Base-by-base conservation (phyloP, 92 coral and sea anemone species). In the Epizoanthus ramosus region DNA sequence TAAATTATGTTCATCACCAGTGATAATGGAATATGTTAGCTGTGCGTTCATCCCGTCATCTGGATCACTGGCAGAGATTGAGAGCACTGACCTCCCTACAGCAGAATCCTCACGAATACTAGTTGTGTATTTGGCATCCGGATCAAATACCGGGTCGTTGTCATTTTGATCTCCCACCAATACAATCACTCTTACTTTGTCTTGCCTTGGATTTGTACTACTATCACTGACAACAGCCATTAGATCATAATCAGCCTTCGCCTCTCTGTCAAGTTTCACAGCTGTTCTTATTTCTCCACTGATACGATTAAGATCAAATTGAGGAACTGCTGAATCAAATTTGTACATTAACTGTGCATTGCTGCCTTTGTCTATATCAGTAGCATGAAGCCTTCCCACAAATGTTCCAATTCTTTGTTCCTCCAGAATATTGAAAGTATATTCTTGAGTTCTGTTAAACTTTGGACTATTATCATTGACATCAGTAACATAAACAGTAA, bases 391-490 rank as follows among this genome's bases (percentile, higher is more conserved):
- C 41, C 79, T 80, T 24, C 94, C 96, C 22, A 97, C 95, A 14
- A 76, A 47, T 72, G 99, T 92, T 59, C 94, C 92, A 53, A 64
- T 88, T 12, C 69, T 63, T 73, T 88, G 81, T 19, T 90, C 90
- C 88, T 97, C 99, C 3, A 41, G 31, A 31, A 93, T 88, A 25
- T 35, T 60, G 84, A 97, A 97, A 57, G 90, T 57, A 71, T 92
- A 90, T 2, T 88, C 84, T 0, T 35, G 69, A 17, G 68, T 74
- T 3, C 63, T 75, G 39, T 80, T 73, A 73, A 97, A 97, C 54
- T 75, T 66, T 22, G 99, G 99, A 67, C 90, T 80, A 24, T 94
- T 91, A 69, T 97, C 99, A 73, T 97, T 97, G 15, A 84, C 87
- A 80, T 97, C 99, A 56, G 84, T 87, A 66, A 97, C 99, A 84